Evolutionary conservation across 1,140 invertebrate genomes (phyloP), one percentile per base, ranked within the genome.

Genomic region (Drosophila pectinifera): DNA sequence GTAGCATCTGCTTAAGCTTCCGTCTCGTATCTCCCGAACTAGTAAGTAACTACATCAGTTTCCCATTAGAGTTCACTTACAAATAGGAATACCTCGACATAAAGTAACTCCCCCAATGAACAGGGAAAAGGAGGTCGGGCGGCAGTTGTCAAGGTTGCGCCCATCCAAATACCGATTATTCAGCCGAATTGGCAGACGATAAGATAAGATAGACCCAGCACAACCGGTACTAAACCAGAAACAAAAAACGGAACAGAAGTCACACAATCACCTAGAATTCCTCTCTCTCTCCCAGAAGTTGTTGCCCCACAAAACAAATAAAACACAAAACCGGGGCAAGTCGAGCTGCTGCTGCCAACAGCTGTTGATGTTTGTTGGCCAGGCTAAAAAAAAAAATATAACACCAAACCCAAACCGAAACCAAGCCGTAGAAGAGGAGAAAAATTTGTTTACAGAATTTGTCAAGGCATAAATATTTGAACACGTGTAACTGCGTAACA

Each of bases 401-500:
- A 57, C 59, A 63, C 53, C 57, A 24, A 31, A 67, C 28, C 53
- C 65, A 72, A 59, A 51, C 39, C 14, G 34, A 69, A 68, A 69
- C 39, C 62, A 49, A 69, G 64, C 64, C 39, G 26, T 46, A 55
- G 58, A 62, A 22, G 49, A 74, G 45, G 72, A 24, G 57, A 74
- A 41, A 74, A 74, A 64, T 76, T 76, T 76, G 73, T 76, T 76
- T 77, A 76, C 73, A 59, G 41, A 76, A 76, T 76, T 76, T 76
- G 73, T 76, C 73, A 68, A 41, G 62, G 73, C 73, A 76, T 76
- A 76, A 76, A 76, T 76, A 76, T 76, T 76, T 76, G 62, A 76
- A 76, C 73, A 76, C 73, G 73, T 77, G 73, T 77, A 76, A 58
- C 73, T 38, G 57, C 49, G 56, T 63, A 73, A 55, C 70, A 74